Evolutionary conservation across 2,888 invertebrate species (phyloP).

Genomic region (Malthinus seriepunctatus): DNA sequence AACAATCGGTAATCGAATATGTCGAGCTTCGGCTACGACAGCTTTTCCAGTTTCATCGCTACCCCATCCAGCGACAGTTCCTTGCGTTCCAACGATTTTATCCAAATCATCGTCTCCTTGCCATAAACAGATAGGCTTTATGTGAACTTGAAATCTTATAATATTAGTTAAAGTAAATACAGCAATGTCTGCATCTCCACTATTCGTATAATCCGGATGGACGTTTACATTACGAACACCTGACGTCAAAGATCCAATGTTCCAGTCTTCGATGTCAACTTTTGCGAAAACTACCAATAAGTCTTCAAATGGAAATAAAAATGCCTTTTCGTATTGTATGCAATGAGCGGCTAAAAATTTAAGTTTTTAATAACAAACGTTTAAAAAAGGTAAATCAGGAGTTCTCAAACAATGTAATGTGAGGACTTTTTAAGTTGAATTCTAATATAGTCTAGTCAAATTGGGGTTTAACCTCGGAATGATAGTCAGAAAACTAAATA

Average conservation of each 20-base stretch:
- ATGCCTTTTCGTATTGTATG: slow-evolving; percentile 29
- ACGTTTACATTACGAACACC: slow-evolving; percentile 55
- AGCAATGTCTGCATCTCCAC: slow-evolving; percentile 62
- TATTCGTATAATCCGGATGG: slow-evolving; percentile 61
- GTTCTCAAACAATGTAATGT: too few species aligned
- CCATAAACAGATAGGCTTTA: slow-evolving; percentile 68
- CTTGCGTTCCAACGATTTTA: slow-evolving; percentile 45
- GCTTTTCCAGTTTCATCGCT: slow-evolving; percentile 54
- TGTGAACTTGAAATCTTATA: slow-evolving; percentile 56
- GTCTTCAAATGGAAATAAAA: slow-evolving; percentile 38
- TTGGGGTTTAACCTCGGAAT: too few species aligned
- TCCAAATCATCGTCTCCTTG: slow-evolving; percentile 54
- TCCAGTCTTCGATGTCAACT: slow-evolving; percentile 42
- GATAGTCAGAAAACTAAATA: too few species aligned
- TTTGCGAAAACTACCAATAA: slow-evolving; percentile 45
- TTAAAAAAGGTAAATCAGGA: too few species aligned
- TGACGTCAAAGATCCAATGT: slow-evolving; percentile 14
- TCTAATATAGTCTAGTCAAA: too few species aligned
- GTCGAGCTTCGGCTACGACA: slow-evolving; percentile 56
- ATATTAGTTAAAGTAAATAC: slow-evolving; percentile 59
- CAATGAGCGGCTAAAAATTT: too few species aligned
- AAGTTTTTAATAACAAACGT: too few species aligned
- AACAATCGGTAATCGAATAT: slow-evolving; percentile 59
- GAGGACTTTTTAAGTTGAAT: too few species aligned
- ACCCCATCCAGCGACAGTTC: slow-evolving; percentile 65